Conservation (phyloP, 1,140 invertebrate species). For the Zophobas atratus region DNA sequence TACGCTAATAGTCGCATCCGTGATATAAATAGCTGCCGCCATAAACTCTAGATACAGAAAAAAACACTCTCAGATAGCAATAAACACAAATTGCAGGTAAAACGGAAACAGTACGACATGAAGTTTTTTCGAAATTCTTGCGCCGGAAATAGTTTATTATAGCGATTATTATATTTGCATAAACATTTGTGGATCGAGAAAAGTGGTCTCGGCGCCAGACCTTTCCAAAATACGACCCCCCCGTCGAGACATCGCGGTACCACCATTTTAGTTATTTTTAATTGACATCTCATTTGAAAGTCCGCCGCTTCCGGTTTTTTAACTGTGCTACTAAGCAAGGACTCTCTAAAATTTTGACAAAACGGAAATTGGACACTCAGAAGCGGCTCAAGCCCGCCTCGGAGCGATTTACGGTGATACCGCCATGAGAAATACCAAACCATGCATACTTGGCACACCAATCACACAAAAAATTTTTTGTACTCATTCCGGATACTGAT, state of each 20-base stretch:
- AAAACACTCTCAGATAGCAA: slow-evolving; percentile 14
- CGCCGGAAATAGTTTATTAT: slow-evolving; percentile 46
- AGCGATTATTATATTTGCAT: slow-evolving; percentile 44
- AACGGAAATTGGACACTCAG: slow-evolving; percentile 15
- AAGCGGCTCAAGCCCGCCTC: slow-evolving; percentile 2
- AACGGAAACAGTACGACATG: slow-evolving; percentile 18
- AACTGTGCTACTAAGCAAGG: neutral
- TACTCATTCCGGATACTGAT: no score
- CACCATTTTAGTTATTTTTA: slow-evolving; percentile 23
- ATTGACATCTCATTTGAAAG: slow-evolving; percentile 11
- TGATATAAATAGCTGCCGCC: neutral
- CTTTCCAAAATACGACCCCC: slow-evolving; percentile 22
- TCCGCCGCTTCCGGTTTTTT: slow-evolving; percentile 24
- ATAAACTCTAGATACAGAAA: slow-evolving; percentile 25
- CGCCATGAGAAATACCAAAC: no score
- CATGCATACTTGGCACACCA: no score
- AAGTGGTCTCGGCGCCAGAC: slow-evolving; percentile 44
- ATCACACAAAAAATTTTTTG: no score
- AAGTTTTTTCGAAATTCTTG: slow-evolving; percentile 30
- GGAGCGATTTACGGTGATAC: neutral
- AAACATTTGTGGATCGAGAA: slow-evolving; percentile 40
- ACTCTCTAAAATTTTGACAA: slow-evolving; percentile 4
- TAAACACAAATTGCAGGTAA: slow-evolving; percentile 38
- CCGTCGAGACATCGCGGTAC: slow-evolving; percentile 15
- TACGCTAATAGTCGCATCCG: neutral